Evolutionary conservation across 2,888 invertebrate genomes (phyloP), one percentile per base, ranked within the genome.

Genomic region (Protonemura montana): DNA sequence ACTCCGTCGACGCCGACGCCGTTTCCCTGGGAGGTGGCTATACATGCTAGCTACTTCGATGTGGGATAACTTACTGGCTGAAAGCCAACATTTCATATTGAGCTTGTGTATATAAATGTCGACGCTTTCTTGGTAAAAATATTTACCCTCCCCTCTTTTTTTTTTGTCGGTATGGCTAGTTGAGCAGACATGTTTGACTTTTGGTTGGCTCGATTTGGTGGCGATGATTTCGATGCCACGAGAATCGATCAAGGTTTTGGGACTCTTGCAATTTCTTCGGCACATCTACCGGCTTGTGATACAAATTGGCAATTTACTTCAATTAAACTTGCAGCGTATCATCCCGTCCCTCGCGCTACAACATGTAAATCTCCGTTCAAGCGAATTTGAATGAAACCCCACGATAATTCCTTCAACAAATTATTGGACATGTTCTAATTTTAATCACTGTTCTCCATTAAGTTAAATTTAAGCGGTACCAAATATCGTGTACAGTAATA

Each of bases 41-140:
- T n/a, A 83, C n/a, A n/a, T n/a, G 82, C 41, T 41, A n/a, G 41
- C 41, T 30, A 10, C 26, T 42, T 30, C 26, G 82, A 83, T 83
- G 82, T 83, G 78, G 85, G 85, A 85, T 85, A 85, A 85, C 85
- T 85, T 85, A 21, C 76, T 81, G 86, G 86, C 86, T 41, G 81
- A 82, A 82, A 41, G 86, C 86, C 86, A 86, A 28, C 86, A 81
- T 82, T 86, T 86, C 81, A 82, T 81, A 86, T 86, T 86, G 86
- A 86, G 82, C 86, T 82, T 28, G 82, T 83, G 30, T 83, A 42
- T 26, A 83, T 59, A 59, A 59, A 59, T 59, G 59, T 59, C 3
- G 59, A 59, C 59, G 59, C 59, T 59, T 59, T 59, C 59, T 59
- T 59, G 59, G 59, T 59, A 59, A 59, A 59, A 59, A 59, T 59